phyloP scores from a whole-genome alignment of 2,888 invertebrate species.

The Drosophila kokeensis region DNA sequence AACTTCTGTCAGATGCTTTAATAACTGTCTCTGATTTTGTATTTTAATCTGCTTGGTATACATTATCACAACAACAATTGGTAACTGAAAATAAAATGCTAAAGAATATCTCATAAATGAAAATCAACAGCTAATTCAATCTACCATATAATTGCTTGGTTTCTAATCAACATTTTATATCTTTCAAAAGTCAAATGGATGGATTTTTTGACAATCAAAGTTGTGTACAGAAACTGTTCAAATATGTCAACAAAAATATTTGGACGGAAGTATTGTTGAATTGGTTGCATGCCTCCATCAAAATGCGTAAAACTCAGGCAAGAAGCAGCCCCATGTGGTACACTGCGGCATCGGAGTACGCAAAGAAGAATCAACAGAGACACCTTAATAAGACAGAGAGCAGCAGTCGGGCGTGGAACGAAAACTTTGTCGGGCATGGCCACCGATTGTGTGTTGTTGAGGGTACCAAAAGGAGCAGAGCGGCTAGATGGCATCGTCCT shows the following conservation, averaged over 20 bases:
- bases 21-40: neutral
- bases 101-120: neutral
- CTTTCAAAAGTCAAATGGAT: neutral
- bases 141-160: neutral
- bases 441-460: neutral
- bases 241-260: constrained; percentile 59
- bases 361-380: constrained; percentile 7
- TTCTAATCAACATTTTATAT: neutral
- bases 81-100: neutral
- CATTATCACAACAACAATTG: too few species aligned
- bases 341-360: constrained; percentile 7
- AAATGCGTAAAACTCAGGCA: constrained; percentile 36
- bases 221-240: constrained; percentile 36
- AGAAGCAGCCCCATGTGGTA: constrained; percentile 42
- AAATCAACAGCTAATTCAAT: neutral
- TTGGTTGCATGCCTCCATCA: constrained; percentile 33
- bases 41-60: neutral
- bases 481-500: neutral
- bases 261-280: constrained; percentile 67
- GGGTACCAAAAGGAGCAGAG: neutral
- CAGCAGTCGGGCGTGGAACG: neutral
- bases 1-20: neutral
- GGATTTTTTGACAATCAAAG: constrained; percentile 5
- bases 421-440: constrained; percentile 1
- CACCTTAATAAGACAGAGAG: neutral